Evolutionary conservation across 2,113 vertebrate species (phyloP).

Genomic region (Chunga burmeisteri): DNA sequence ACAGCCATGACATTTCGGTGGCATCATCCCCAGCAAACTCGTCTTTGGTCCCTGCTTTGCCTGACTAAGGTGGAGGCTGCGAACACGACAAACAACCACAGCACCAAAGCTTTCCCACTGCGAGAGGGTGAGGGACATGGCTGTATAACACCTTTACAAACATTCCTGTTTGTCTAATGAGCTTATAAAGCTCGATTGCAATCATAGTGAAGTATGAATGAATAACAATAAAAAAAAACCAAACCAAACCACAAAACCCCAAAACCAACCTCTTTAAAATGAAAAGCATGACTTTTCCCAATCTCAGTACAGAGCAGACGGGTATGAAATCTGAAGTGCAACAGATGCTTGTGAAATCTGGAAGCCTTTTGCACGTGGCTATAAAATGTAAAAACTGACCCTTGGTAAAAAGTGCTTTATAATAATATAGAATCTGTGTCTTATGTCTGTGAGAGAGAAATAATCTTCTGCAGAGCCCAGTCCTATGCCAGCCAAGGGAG

Average conservation of each 20-base stretch:
- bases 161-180: slow-evolving; percentile 41
- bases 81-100: not conserved
- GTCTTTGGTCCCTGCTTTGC: not conserved
- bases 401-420: slow-evolving; percentile 80
- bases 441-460: slow-evolving; percentile 71
- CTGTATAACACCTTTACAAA: slow-evolving; percentile 7
- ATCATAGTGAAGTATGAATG: slow-evolving; percentile 68
- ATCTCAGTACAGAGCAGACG: slow-evolving; percentile 50
- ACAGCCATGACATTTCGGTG: not conserved
- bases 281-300: slow-evolving; percentile 52
- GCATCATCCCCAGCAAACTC: not conserved
- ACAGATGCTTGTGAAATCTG: slow-evolving; percentile 70
- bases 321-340: slow-evolving; percentile 59
- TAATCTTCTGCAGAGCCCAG: slow-evolving; percentile 63
- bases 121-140: not conserved
- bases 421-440: slow-evolving; percentile 76
- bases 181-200: slow-evolving; percentile 80
- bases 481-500: slow-evolving; percentile 47
- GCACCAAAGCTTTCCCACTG: not conserved
- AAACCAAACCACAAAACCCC: not conserved
- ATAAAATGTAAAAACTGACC: slow-evolving; percentile 83
- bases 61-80: not conserved
- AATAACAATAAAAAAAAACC: slow-evolving; percentile 23
- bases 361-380: slow-evolving; percentile 73
- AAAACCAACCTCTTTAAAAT: slow-evolving; percentile 21